phyloP scores from a whole-genome alignment of 92 coral and sea anemone genomes.

The Palythoa heliodiscus region DNA sequence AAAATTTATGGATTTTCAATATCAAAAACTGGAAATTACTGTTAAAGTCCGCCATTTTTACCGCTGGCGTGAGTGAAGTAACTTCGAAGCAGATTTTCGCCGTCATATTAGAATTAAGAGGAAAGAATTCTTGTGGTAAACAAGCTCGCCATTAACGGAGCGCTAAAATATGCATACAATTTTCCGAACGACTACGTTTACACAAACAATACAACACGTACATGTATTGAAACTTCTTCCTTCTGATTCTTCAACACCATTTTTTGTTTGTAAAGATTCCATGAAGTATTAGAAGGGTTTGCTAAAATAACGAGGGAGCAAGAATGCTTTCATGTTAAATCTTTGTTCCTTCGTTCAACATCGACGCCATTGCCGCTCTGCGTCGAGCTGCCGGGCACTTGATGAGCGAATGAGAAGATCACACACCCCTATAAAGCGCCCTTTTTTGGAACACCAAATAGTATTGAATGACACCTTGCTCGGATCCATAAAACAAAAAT shows the following conservation, averaged over 20 bases:
- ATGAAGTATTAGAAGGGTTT: slow-evolving; percentile 56
- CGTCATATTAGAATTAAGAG: slow-evolving; percentile 28
- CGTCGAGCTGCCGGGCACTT: slow-evolving; percentile 95
- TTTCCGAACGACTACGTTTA: slow-evolving; percentile 97
- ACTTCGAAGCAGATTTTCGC: slow-evolving; percentile 54
- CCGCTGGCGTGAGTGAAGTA: slow-evolving; percentile 48
- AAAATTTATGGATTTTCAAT: slow-evolving; percentile 70
- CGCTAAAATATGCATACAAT: slow-evolving; percentile 99
- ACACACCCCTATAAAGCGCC: slow-evolving; percentile 97
- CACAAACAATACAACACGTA: slow-evolving; percentile 96
- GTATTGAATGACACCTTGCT: slow-evolving; percentile 99
- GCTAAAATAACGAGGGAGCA: slow-evolving; percentile 36
- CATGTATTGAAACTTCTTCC: slow-evolving; percentile 82
- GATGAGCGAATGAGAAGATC: slow-evolving; percentile 97
- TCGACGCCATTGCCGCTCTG: slow-evolving; percentile 91
- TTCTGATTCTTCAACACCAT: slow-evolving; percentile 75
- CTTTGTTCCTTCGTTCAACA: slow-evolving; percentile 61
- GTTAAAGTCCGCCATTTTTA: slow-evolving; percentile 77
- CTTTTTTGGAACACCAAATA: slow-evolving; percentile 97
- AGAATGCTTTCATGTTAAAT: slow-evolving; percentile 31
- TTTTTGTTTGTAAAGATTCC: slow-evolving; percentile 81
- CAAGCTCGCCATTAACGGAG: slow-evolving; percentile 79
- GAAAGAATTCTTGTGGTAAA: slow-evolving; percentile 50
- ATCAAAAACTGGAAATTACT: slow-evolving; percentile 73
- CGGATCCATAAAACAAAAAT: slow-evolving; percentile 73